Evolutionary conservation across 2,888 invertebrate genomes (phyloP).

Genomic region (Tachystola acroxantha): DNA sequence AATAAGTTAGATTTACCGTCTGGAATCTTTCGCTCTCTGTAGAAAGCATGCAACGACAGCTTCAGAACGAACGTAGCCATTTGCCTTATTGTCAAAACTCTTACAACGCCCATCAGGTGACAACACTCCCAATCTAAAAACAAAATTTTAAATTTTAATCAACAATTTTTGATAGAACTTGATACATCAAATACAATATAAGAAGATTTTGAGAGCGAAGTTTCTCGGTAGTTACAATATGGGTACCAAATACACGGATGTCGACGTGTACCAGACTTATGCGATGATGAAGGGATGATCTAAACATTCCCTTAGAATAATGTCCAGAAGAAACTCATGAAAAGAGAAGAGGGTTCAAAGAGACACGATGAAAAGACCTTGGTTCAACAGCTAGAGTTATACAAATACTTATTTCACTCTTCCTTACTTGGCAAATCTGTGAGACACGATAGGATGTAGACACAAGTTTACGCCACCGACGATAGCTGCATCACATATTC

Average conservation of each 20-base stretch:
- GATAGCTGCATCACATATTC: constrained; percentile 44
- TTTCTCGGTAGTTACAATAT: not conserved
- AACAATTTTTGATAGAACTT: no score
- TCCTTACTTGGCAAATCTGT: constrained; percentile 4
- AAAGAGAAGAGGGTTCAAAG: no score
- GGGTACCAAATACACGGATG: not conserved
- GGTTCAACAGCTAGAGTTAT: no score
- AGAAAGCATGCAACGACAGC: constrained; percentile 2
- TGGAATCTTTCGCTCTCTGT: constrained; percentile 10
- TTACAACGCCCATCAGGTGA: constrained; percentile 9
- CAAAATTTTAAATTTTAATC: not conserved
- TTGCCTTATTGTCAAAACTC: constrained; percentile 8
- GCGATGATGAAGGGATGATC: no score
- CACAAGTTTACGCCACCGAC: constrained; percentile 74
- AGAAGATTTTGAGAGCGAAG: no score
- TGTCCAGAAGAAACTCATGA: no score
- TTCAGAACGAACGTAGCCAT: constrained; percentile 9
- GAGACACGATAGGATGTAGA: constrained; percentile 47
- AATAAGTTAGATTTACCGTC: no score
- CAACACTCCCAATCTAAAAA: constrained; percentile 7
- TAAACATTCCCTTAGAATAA: no score
- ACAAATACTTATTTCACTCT: no score
- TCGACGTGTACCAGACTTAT: not conserved
- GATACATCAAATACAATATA: no score
- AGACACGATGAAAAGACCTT: no score